These are phyloP conservation scores for Oreocharis arfaki DNA, from an alignment of 2,113 vertebrate genomes.

Conservation along the genomic window DNA sequence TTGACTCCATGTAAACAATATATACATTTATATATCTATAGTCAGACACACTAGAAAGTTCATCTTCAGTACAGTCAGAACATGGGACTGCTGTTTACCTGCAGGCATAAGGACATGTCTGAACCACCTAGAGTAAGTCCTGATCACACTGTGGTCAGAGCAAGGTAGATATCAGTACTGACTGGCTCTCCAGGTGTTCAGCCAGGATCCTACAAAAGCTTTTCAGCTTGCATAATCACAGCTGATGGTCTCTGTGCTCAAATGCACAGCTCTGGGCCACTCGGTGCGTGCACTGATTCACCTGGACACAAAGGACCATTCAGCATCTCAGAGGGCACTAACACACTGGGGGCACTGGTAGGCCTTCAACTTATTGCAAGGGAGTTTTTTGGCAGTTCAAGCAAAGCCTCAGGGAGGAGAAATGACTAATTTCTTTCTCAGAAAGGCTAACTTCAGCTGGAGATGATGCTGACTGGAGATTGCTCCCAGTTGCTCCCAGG, in stretches of 20 bases:
- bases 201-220: background rate
- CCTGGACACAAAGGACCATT: background rate
- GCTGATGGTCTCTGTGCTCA: background rate
- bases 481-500: background rate
- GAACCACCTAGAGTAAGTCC: fast-evolving
- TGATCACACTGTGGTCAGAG: background rate
- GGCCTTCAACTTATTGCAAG: background rate
- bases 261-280: background rate
- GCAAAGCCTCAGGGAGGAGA: background rate
- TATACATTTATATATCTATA: background rate
- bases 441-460: background rate
- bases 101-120: background rate
- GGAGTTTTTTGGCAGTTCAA: background rate
- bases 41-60: background rate
- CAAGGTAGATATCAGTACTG: background rate
- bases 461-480: background rate
- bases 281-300: background rate
- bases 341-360: background rate
- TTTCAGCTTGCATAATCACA: background rate
- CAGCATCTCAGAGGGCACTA: background rate
- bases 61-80: background rate
- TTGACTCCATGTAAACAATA: background rate
- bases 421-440: background rate
- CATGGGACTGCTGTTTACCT: background rate
- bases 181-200: background rate